These are phyloP conservation scores for Pelvicachromis taeniatus DNA, from an alignment of 2,113 vertebrate genomes.

Conservation along the genomic window DNA sequence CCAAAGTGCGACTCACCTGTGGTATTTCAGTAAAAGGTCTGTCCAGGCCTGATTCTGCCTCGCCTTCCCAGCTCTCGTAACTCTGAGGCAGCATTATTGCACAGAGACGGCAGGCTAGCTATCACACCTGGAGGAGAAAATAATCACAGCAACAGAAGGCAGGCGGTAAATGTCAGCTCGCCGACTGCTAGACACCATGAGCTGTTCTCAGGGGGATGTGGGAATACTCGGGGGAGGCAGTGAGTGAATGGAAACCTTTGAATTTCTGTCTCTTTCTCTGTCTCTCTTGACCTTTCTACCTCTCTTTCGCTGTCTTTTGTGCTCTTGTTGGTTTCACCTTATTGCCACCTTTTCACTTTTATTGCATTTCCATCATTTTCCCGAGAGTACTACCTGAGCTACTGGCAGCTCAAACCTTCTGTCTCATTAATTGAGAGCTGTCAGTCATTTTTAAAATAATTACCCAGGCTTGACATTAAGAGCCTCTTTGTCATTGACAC, in stretches of 20 bases:
- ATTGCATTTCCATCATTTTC: not conserved
- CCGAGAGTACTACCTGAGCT: not conserved
- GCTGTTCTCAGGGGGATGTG: not conserved
- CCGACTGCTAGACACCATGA: conserved; percentile 9
- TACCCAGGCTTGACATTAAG: not conserved
- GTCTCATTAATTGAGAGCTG: not conserved
- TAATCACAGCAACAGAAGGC: conserved; percentile 59
- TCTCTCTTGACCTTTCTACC: conserved; percentile 40
- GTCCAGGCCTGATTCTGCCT: not conserved
- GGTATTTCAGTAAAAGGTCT: conserved; percentile 25
- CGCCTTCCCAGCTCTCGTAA: not conserved
- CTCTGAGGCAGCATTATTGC: conserved; percentile 25
- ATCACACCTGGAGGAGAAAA: conserved; percentile 51
- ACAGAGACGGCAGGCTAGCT: not conserved
- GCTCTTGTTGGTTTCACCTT: conserved; percentile 21
- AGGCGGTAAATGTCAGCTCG: conserved; percentile 59
- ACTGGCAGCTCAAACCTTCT: not conserved
- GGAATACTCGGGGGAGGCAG: conserved; percentile 24
- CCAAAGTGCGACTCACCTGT: not conserved
- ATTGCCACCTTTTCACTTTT: not conserved
- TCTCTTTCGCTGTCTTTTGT: not conserved
- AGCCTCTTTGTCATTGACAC: not conserved
- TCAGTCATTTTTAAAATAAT: not conserved
- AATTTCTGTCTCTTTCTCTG: conserved; percentile 24
- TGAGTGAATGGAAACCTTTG: conserved; percentile 54